phyloP scores from a whole-genome alignment of 1,140 invertebrate species.

The Calliphora vicina region DNA sequence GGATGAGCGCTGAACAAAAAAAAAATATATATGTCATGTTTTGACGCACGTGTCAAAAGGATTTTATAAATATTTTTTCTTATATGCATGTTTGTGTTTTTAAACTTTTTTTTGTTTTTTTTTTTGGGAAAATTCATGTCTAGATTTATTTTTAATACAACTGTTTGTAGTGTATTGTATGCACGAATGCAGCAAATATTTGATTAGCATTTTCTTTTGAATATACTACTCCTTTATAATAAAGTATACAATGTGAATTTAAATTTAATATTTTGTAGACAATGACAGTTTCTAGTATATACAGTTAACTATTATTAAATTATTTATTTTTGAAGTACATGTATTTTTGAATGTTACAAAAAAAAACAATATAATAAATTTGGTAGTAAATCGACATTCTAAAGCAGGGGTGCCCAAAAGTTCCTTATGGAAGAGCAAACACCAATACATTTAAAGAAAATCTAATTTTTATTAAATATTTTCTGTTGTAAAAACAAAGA shows the following conservation, averaged over 20 bases:
- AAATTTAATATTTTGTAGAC: neutral
- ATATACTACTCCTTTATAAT: no score
- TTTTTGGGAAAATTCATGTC: neutral
- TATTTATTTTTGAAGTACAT: no score
- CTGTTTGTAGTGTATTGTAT: neutral
- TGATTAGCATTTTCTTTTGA: slow-evolving; percentile 25
- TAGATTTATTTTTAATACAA: slow-evolving; percentile 10
- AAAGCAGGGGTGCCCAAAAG: no score
- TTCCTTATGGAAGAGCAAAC: no score
- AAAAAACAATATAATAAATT: no score
- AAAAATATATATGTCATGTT: slow-evolving; percentile 28
- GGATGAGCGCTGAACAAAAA: neutral
- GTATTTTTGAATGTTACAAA: no score
- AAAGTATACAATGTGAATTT: neutral
- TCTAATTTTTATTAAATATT: no score
- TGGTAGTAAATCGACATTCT: no score
- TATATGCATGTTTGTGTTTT: neutral
- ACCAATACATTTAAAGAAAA: no score
- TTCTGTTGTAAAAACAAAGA: no score
- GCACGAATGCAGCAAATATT: slow-evolving; percentile 24
- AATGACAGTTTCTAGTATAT: neutral
- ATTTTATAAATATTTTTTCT: slow-evolving; percentile 16
- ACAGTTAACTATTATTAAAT: no score
- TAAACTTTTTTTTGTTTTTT: neutral
- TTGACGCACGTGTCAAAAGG: slow-evolving; percentile 31